phyloP scores from a whole-genome alignment of 2,113 vertebrate genomes.

The Mastomys coucha region DNA sequence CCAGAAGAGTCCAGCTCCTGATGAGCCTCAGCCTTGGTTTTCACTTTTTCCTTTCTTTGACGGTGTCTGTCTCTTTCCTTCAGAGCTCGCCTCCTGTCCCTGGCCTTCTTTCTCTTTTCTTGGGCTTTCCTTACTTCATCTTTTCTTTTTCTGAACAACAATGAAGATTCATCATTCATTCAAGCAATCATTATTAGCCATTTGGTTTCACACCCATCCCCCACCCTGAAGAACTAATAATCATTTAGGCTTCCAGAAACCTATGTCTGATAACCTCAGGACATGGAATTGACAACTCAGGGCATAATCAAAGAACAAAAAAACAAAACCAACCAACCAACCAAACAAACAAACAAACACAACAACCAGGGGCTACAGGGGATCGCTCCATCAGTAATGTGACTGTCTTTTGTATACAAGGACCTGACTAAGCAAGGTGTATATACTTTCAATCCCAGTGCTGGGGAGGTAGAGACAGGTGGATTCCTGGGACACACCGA shows the following conservation, averaged over 20 bases:
- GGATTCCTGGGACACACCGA: background rate
- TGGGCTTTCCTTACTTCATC: slow-evolving; percentile 86
- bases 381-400: background rate
- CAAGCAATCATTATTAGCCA: slow-evolving; percentile 71
- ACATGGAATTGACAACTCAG: background rate
- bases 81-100: slow-evolving; percentile 77
- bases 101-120: slow-evolving; percentile 87
- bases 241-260: slow-evolving; percentile 31
- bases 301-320: background rate
- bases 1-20: slow-evolving; percentile 83
- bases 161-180: slow-evolving; percentile 84
- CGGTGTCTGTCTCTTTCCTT: slow-evolving; percentile 86
- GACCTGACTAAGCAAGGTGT: background rate
- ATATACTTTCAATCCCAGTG: background rate
- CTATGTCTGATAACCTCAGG: background rate
- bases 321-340: background rate
- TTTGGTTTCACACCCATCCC: slow-evolving; percentile 44
- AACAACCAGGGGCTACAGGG: background rate
- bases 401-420: background rate
- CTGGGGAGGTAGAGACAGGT: background rate
- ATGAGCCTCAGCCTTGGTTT: slow-evolving; percentile 78
- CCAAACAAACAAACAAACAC: background rate
- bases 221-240: background rate
- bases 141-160: slow-evolving; percentile 88
- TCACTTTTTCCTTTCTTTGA: slow-evolving; percentile 83